phyloP scores from a whole-genome alignment of 2,113 vertebrate genomes.

The Solea solea region DNA sequence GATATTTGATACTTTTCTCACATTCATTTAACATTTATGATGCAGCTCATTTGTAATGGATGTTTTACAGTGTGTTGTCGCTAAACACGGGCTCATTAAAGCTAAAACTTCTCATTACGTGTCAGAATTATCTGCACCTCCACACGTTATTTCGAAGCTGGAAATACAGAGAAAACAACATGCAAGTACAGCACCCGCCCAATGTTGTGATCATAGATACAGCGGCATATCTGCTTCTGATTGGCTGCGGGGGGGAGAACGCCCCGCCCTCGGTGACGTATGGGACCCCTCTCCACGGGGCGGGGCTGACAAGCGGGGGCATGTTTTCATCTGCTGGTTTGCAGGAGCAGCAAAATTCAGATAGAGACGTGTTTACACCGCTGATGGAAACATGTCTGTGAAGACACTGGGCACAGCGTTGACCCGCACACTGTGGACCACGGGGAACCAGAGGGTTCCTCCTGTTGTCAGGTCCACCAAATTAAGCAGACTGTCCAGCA shows the following conservation, averaged over 20 bases:
- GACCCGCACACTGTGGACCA: conserved; percentile 44
- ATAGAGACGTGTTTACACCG: background rate
- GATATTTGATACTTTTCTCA: no score
- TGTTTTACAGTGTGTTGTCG: no score
- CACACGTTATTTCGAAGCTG: no score
- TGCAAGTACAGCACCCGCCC: no score
- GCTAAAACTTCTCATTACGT: no score
- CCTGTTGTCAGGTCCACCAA: conserved; percentile 4
- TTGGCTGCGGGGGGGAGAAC: conserved; percentile 6
- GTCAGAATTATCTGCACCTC: no score
- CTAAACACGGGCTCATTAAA: no score
- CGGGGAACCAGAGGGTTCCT: conserved; percentile 35
- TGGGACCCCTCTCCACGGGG: background rate
- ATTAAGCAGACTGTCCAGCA: conserved; percentile 21
- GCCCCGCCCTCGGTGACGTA: background rate
- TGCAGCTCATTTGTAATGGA: no score
- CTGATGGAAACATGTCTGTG: conserved; percentile 44
- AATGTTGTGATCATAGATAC: background rate
- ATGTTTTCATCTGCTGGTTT: conserved; percentile 22
- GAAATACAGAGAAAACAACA: no score
- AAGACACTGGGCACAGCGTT: conserved; percentile 43
- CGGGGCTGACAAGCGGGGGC: background rate
- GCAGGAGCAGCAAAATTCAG: background rate
- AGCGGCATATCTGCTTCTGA: background rate
- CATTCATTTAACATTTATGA: no score